Evolutionary conservation across 2,797 vertebrate species (phyloP).

Genomic region (Megalops cyprinoides): DNA sequence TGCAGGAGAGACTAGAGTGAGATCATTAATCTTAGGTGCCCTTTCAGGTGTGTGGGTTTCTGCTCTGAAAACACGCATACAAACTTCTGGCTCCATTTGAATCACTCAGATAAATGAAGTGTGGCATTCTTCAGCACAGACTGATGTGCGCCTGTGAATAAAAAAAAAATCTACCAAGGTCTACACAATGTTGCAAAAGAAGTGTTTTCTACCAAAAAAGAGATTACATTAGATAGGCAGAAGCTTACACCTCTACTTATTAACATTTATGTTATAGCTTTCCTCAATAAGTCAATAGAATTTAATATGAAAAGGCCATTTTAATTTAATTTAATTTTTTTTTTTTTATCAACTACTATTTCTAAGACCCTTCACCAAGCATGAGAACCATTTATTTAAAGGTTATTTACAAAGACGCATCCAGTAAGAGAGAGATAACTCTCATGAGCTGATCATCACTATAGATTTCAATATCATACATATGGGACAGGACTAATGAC

Average conservation of each 20-base stretch:
- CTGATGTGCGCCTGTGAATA: background rate
- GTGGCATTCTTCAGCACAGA: background rate
- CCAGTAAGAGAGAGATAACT: background rate
- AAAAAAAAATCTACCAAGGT: background rate
- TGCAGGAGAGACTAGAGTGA: conserved; percentile 3
- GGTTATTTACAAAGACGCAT: background rate
- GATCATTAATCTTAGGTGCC: conserved; percentile 19
- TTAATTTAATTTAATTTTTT: background rate
- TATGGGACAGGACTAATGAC: background rate
- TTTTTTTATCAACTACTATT: background rate
- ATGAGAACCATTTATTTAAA: background rate
- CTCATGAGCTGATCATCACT: background rate
- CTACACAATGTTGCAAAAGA: background rate
- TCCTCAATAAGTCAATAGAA: background rate
- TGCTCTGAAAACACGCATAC: background rate
- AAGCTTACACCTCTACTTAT: background rate
- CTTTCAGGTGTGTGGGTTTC: conserved; percentile 17
- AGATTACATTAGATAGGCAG: background rate
- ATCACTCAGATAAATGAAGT: conserved; percentile 1
- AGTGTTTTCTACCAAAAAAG: background rate
- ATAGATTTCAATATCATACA: background rate
- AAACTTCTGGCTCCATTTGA: background rate
- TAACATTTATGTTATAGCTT: background rate
- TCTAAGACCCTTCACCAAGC: background rate
- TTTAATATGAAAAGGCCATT: background rate